These are phyloP conservation scores for Polietes domitor DNA, from an alignment of 2,888 invertebrate genomes.

Conservation along the genomic window DNA sequence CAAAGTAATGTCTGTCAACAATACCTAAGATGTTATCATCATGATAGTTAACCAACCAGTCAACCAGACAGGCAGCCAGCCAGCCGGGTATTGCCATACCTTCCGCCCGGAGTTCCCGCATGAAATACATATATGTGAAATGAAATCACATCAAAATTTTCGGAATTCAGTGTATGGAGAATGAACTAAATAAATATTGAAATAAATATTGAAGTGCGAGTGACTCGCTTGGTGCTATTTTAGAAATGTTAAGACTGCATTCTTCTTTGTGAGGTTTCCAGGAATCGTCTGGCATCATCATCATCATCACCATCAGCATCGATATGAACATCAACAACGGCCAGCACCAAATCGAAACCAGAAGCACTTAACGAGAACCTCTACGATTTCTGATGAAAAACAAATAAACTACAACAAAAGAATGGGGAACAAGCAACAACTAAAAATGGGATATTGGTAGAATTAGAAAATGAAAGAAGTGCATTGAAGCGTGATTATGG, in stretches of 20 bases:
- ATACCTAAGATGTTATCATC: conserved; percentile 39
- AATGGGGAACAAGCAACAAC: background rate
- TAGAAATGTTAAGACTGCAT: conserved; percentile 15
- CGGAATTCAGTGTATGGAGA: conserved; percentile 25
- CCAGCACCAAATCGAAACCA: conserved; percentile 54
- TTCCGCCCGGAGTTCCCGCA: background rate
- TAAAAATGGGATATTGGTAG: conserved; percentile 35
- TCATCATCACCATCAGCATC: background rate
- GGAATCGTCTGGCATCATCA: conserved; percentile 24
- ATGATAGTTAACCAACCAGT: no score
- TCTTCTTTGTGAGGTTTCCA: conserved; percentile 2
- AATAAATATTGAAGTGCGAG: conserved; percentile 42
- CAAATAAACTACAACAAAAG: conserved; percentile 35
- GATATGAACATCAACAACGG: conserved; percentile 14
- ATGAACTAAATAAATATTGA: conserved; percentile 49
- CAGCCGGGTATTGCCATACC: background rate
- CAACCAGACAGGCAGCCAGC: background rate
- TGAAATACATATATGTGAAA: conserved; percentile 13
- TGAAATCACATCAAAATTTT: conserved; percentile 26
- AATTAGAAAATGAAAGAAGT: conserved; percentile 45
- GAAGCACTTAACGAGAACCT: conserved; percentile 67
- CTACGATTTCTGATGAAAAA: conserved; percentile 63
- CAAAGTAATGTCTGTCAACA: background rate
- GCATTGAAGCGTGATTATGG: conserved; percentile 47
- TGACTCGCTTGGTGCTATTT: conserved; percentile 22